phyloP scores from a whole-genome alignment of 2,888 invertebrate genomes.

The Drosophila borealis region DNA sequence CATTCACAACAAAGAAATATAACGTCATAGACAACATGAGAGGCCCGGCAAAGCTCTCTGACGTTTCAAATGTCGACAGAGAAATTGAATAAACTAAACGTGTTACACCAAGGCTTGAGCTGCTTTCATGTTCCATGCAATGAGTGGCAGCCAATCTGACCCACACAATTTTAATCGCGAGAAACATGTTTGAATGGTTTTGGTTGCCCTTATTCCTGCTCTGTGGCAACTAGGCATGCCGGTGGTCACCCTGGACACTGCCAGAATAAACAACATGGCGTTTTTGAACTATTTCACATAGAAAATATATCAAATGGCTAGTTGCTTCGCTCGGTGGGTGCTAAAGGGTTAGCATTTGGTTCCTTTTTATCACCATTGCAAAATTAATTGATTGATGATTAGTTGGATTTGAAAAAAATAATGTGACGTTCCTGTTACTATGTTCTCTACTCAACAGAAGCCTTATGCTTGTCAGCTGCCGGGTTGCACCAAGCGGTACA shows the following conservation, averaged over 20 bases:
- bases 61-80: conserved; percentile 39
- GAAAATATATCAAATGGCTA: conserved; percentile 46
- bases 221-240: neutral
- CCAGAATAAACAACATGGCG: conserved; percentile 59
- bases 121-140: conserved; percentile 48
- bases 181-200: conserved; percentile 18
- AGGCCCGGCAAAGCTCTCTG: conserved; percentile 17
- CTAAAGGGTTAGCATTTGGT: neutral
- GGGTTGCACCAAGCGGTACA: conserved; percentile 96
- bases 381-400: conserved; percentile 49
- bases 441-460: conserved; percentile 87
- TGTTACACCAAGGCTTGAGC: conserved; percentile 52
- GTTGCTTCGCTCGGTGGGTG: conserved; percentile 8
- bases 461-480: conserved; percentile 95
- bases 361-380: neutral
- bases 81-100: conserved; percentile 77
- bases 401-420: conserved; percentile 39
- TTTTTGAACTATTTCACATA: conserved; percentile 63
- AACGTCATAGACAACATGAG: conserved; percentile 31
- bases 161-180: conserved; percentile 31
- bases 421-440: conserved; percentile 16
- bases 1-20: conserved; percentile 33
- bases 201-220: conserved; percentile 1
- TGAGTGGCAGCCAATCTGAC: conserved; percentile 49
- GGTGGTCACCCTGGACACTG: conserved; percentile 29